Conservation (phyloP, 2,888 invertebrate genomes). For the Philonicus albiceps region DNA sequence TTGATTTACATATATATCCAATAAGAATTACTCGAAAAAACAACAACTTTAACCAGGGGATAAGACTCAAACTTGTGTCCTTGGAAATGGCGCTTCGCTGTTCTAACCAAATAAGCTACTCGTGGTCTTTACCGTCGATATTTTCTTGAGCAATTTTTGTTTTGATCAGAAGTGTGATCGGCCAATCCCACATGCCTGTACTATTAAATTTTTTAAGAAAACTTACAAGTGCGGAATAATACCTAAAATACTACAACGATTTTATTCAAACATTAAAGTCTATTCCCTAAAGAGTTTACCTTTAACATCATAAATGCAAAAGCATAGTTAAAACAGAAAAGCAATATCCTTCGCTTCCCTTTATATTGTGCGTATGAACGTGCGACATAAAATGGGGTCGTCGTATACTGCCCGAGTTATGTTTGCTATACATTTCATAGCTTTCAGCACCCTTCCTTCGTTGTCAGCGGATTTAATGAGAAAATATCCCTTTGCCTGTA, state of each 20-base stretch:
- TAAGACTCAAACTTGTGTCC: no score
- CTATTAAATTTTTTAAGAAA: no score
- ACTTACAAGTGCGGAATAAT: no score
- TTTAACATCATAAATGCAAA: neutral
- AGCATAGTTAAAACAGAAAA: neutral
- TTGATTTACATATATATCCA: no score
- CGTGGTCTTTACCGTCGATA: no score
- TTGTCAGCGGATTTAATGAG: neutral
- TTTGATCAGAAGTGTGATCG: no score
- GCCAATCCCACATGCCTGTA: no score
- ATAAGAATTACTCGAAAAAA: no score
- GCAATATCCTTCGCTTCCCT: neutral
- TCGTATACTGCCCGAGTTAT: neutral
- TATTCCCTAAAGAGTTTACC: neutral
- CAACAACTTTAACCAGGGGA: no score
- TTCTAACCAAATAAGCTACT: no score
- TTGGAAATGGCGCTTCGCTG: no score
- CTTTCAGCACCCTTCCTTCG: neutral
- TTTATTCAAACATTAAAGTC: neutral
- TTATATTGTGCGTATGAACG: neutral
- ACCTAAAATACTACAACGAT: neutral
- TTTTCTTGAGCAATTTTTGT: no score
- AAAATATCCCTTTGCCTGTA: neutral
- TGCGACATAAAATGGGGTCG: neutral
- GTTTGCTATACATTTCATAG: neutral